Evolutionary conservation across 92 coral and sea anemone species (phyloP).

Genomic region (Actinostola sp.): DNA sequence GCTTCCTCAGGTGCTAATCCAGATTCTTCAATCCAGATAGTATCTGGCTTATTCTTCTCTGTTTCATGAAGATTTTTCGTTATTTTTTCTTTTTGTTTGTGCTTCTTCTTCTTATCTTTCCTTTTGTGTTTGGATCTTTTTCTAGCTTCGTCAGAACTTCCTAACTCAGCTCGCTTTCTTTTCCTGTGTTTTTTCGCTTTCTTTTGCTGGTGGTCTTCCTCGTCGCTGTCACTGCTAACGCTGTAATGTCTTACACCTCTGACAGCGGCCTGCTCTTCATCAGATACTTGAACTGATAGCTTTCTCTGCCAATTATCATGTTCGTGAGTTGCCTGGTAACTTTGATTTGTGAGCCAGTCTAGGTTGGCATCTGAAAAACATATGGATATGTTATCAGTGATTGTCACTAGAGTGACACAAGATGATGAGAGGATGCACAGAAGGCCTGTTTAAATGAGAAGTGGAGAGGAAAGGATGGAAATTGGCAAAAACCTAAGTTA

Average conservation of each 20-base stretch:
- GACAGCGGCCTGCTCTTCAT: background rate
- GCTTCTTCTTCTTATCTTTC: conserved; percentile 71
- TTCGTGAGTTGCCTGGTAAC: conserved; percentile 33
- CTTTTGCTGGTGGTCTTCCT: conserved; percentile 33
- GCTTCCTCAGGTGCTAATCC: conserved; percentile 76
- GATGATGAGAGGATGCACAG: too few species aligned
- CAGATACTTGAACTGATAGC: background rate
- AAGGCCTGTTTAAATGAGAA: too few species aligned
- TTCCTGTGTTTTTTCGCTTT: conserved; percentile 29
- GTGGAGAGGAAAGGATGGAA: too few species aligned
- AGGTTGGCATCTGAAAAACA: conserved; percentile 29
- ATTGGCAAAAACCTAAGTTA: too few species aligned
- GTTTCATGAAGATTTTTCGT: conserved; percentile 11
- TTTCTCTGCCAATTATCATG: background rate
- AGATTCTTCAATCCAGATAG: conserved; percentile 92
- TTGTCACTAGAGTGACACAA: too few species aligned
- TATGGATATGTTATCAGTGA: too few species aligned
- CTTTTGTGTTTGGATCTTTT: conserved; percentile 22
- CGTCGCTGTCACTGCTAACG: background rate
- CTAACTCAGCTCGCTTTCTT: conserved; percentile 1
- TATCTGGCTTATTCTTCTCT: conserved; percentile 75
- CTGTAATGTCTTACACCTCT: conserved; percentile 2
- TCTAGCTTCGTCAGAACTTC: conserved; percentile 7
- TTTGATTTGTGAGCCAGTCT: conserved; percentile 74
- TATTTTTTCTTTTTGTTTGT: conserved; percentile 58